A percentile compares a stretch with the other conserved stretches of the same genome.
Conservation (phyloP, 2,888 invertebrate species). For the Helobdella robusta region DNA sequence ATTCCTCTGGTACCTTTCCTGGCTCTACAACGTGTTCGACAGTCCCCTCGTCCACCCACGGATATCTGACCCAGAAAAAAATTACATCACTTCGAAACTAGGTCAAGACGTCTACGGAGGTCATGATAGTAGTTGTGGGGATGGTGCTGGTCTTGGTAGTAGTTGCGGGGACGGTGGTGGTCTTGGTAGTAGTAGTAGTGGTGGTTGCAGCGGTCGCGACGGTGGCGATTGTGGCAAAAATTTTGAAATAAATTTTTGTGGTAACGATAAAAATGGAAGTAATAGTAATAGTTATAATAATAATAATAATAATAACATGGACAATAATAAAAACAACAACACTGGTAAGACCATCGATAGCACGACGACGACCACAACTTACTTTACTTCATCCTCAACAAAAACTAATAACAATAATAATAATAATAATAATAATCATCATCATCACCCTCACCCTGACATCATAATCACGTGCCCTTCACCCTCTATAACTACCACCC, state of each 20-base stretch:
- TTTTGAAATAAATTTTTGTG: neutral
- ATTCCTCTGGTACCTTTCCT: constrained; percentile 25
- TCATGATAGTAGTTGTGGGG: neutral
- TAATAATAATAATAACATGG: neutral
- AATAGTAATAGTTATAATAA: neutral
- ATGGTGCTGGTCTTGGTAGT: neutral
- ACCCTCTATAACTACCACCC: no score
- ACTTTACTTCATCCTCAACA: no score
- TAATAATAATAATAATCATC: no score
- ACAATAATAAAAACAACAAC: neutral
- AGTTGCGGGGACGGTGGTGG: no score
- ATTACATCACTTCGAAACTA: constrained; percentile 25
- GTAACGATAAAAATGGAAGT: neutral
- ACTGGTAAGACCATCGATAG: no score
- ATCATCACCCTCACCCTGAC: no score
- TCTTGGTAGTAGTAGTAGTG: neutral
- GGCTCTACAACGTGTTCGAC: constrained; percentile 27
- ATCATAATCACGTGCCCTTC: no score
- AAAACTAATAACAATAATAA: no score
- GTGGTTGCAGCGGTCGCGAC: no score
- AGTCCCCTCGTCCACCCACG: constrained; percentile 31
- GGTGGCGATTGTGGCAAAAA: neutral
- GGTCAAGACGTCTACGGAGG: constrained; percentile 22
- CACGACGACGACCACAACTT: no score
- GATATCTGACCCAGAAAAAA: constrained; percentile 26